Base-by-base conservation (phyloP, 1,140 invertebrate species). In the Drosophila parvula region DNA sequence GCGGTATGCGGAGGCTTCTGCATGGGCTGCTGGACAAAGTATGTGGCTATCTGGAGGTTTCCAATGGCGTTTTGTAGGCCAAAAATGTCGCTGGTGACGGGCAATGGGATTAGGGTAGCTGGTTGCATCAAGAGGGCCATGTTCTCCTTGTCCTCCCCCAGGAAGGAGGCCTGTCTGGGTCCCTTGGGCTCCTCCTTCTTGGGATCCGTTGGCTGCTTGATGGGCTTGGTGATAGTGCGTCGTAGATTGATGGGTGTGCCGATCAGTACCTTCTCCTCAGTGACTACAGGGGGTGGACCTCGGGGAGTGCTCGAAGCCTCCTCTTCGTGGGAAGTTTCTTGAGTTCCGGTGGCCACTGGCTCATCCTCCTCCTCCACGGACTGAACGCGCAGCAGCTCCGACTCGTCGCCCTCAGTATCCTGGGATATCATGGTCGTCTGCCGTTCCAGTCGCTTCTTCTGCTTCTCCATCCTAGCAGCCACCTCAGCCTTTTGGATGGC, bases 401-500 rank as follows among this genome's bases (percentile, higher is more conserved):
- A 50, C 11, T 50, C 48, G 0, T 62, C 57, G 3, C 40, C 4
- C 5, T 57, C 38, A 0, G 76, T 74, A 10, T 77, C 61, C 34
- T 68, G 51, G 1, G 34, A 47, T 6, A 57, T 48, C 27, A 47
- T 28, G 1, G 73, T 51, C 16, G 74, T 32, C 12, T 75, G 61
- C 3, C 63, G 51, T 1, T 61, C 68, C 55, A 79, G 74, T 38
- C 92, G 92, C 53, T 91, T 84, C 47, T 93, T 92, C 27, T 90
- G 86, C 62, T 81, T 94, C 53, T 93, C 93, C 47, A 93, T 65
- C 71, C 92, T 92, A 6, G 94, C 94, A 44, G 92, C 91, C 71
- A 93, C 92, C 69, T 94, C 93, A 0, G 94, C 94, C 48, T 93
- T 91, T 61, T 93, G 92, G 10, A 94, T 91, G 14, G 94, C 94